Evolutionary conservation across 37 sponge, comb jelly and placozoan species (phyloP), one percentile per base, ranked within the genome.

Genomic region (Amphimedon queenslandica): DNA sequence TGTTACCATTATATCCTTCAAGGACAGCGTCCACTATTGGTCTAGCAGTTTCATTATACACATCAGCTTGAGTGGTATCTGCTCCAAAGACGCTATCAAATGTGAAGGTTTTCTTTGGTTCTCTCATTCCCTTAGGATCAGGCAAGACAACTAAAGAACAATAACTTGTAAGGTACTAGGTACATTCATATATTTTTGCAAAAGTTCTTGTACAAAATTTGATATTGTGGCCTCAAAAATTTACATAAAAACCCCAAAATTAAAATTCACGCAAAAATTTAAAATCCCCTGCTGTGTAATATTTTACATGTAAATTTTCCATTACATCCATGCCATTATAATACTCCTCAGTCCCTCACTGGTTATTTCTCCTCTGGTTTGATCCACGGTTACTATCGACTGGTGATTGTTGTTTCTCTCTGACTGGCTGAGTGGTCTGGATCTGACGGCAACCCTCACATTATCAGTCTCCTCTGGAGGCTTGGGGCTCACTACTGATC

Each of bases 1-100:
- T 27, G 47, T 37, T 37, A 94, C 99, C 99, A 75, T 98, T 98
- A 77, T 92, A 98, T 27, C 99, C 99, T 47, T 98, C 92, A 42
- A 98, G 81, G 3, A 98, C 99, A 55, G 82, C 86, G 40, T 98
- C 92, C 29, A 93, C 95, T 34, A 94, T 94, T 25, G 88, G 90
- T 29, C 94, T 31, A 4, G 94, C 91, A 36, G 90, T 88, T 51
- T 90, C 85, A 57, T 91, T 92, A 75, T 93, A 98, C 23, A 98
- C 43, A 31, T 98, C 99, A 41, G 80, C 66, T 63, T 98, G 99
- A 33, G 83, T 85, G 18, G 94, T 74, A 5, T 88, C 90, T 30
- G 69, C 42, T 2, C 94, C 92, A 80, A 98, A 98, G 39, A 98
- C 99, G 25, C 69, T 68, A 41, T 98, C 99, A 77, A 92, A 98